These are phyloP conservation scores for Ophonus ardosiacus DNA, from an alignment of 2,888 invertebrate genomes.

Conservation along the genomic window DNA sequence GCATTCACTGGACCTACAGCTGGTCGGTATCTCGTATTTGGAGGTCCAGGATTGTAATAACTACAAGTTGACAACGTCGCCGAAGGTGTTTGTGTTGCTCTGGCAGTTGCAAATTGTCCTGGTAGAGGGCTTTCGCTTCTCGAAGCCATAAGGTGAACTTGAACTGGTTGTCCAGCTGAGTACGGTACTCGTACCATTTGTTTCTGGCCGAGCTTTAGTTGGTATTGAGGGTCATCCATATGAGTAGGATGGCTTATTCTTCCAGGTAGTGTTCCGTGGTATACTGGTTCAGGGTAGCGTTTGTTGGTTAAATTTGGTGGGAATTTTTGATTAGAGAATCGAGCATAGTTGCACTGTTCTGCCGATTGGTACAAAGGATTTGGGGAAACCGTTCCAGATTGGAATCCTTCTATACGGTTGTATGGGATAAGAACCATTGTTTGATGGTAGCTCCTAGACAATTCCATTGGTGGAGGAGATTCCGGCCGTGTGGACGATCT, in stretches of 20 bases:
- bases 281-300: slow-evolving; percentile 73
- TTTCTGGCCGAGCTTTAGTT: slow-evolving; percentile 69
- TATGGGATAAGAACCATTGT: slow-evolving; percentile 84
- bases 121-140: slow-evolving; percentile 75
- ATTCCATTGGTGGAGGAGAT: slow-evolving; percentile 83
- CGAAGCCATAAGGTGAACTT: slow-evolving; percentile 71
- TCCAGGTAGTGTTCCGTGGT: slow-evolving; percentile 71
- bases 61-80: slow-evolving; percentile 70
- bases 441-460: slow-evolving; percentile 81
- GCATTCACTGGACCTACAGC: slow-evolving; percentile 69
- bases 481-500: slow-evolving; percentile 79
- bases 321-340: slow-evolving; percentile 70
- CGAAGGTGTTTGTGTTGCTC: slow-evolving; percentile 73
- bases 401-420: slow-evolving; percentile 75
- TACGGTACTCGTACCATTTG: slow-evolving; percentile 70
- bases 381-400: slow-evolving; percentile 68
- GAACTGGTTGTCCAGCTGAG: slow-evolving; percentile 67
- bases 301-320: slow-evolving; percentile 74
- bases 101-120: slow-evolving; percentile 73
- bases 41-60: slow-evolving; percentile 69
- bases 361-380: slow-evolving; percentile 70
- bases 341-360: slow-evolving; percentile 68
- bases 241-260: slow-evolving; percentile 67
- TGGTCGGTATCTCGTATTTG: slow-evolving; percentile 71
- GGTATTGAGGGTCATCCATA: slow-evolving; percentile 71